Percentiles rank a stretch among this genome's conserved stretches.
phyloP scores from a whole-genome alignment of 1,140 invertebrate genomes.

The Ceratina australensis region DNA sequence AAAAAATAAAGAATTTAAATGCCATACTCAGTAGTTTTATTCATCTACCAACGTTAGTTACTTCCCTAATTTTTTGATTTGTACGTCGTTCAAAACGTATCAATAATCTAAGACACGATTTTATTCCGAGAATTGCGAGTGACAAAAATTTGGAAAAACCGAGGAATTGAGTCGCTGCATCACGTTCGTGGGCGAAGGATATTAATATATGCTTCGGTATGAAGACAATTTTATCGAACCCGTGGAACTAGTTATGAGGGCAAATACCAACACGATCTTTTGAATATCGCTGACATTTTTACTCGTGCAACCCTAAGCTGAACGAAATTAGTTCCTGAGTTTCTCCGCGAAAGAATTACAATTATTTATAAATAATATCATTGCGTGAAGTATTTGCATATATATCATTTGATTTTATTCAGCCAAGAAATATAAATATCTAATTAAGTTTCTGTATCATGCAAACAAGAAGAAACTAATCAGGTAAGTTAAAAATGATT shows the following conservation, averaged over 20 bases:
- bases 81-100: too few species aligned
- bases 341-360: not conserved
- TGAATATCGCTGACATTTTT: constrained; percentile 39
- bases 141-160: constrained; percentile 13
- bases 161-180: not conserved
- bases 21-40: constrained; percentile 6
- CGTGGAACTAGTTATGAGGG: constrained; percentile 49
- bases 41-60: not conserved
- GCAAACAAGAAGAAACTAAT: not conserved
- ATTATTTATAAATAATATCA: too few species aligned
- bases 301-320: not conserved
- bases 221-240: constrained; percentile 48
- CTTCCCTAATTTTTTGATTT: too few species aligned
- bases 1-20: not conserved
- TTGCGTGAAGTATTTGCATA: not conserved
- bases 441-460: not conserved
- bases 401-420: not conserved
- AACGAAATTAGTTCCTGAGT: constrained; percentile 33
- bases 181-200: constrained; percentile 32
- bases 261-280: constrained; percentile 50
- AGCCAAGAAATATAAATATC: not conserved
- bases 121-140: not conserved
- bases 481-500: too few species aligned
- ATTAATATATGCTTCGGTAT: constrained; percentile 55
- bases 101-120: not conserved